Percentiles rank a stretch among this genome's conserved stretches.
These are phyloP conservation scores for Megaleporinus macrocephalus DNA, from an alignment of 2,113 vertebrate genomes.

Conservation along the genomic window DNA sequence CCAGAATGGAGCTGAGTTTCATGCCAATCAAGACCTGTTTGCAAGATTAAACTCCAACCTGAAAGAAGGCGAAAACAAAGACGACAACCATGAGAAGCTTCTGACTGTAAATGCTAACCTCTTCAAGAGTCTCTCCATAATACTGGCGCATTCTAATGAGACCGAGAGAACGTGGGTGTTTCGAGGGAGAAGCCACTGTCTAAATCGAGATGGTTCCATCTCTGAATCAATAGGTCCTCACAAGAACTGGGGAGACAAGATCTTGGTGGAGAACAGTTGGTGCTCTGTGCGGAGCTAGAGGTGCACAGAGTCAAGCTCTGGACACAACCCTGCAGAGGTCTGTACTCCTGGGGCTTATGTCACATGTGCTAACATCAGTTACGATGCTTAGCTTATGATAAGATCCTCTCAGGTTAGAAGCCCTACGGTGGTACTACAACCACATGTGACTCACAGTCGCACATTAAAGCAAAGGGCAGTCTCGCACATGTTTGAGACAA, in stretches of 20 bases:
- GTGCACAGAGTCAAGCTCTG: conserved; percentile 41
- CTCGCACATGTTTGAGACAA: conserved; percentile 20
- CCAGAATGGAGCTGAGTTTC: conserved; percentile 53
- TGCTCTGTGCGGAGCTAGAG: conserved; percentile 32
- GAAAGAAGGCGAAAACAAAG: conserved; percentile 9
- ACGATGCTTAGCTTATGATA: conserved; percentile 33
- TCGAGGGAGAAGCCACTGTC: conserved; percentile 36
- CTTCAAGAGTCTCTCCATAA: conserved; percentile 25
- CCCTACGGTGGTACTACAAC: conserved; percentile 10
- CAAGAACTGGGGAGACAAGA: conserved; percentile 35
- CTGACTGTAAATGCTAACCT: conserved; percentile 39
- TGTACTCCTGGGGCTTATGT: conserved; percentile 40
- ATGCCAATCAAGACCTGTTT: conserved; percentile 51
- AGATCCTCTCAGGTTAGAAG: conserved; percentile 45
- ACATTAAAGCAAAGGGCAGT: conserved; percentile 15
- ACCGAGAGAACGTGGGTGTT: conserved; percentile 42
- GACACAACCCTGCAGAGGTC: conserved; percentile 44
- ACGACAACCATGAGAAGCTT: conserved; percentile 17
- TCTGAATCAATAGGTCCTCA: conserved; percentile 55
- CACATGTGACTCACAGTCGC: conserved; percentile 46
- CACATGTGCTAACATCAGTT: conserved; percentile 48
- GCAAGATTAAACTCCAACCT: conserved; percentile 56
- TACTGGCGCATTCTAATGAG: conserved; percentile 37
- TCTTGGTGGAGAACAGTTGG: conserved; percentile 37
- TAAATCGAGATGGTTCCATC: conserved; percentile 49